phyloP scores from a whole-genome alignment of 2,113 vertebrate species.

The Pituophis catenifer region DNA sequence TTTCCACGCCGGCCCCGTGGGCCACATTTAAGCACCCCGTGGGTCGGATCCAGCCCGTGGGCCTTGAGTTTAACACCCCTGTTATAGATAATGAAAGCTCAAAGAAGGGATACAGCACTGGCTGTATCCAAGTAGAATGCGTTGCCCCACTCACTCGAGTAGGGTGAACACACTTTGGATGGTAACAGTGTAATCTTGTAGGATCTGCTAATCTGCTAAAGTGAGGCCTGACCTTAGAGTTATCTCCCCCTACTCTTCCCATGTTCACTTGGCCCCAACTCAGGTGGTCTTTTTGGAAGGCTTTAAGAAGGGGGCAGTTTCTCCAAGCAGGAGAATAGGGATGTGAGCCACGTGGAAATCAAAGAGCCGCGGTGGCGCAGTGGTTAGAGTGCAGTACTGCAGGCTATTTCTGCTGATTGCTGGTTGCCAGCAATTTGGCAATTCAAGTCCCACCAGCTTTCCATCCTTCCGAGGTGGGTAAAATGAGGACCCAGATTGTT shows the following conservation, averaged over 20 bases:
- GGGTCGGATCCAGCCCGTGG: fast-evolving
- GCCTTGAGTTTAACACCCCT: no score
- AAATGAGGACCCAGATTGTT: no score
- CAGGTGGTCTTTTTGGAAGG: neutral
- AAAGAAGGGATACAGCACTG: neutral
- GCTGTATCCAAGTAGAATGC: neutral
- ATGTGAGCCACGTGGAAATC: neutral
- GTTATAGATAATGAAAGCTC: neutral
- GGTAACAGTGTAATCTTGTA: neutral
- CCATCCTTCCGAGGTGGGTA: no score
- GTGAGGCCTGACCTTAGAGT: neutral
- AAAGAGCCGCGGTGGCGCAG: neutral
- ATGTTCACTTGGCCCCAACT: neutral
- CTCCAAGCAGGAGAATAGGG: neutral
- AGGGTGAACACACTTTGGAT: neutral
- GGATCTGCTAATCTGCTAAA: neutral
- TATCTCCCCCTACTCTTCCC: neutral
- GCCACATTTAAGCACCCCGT: no score
- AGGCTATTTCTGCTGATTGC: no score
- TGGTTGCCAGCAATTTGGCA: no score
- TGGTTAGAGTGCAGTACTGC: no score
- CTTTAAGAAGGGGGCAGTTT: neutral
- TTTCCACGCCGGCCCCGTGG: no score
- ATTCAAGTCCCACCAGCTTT: no score
- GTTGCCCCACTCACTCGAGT: neutral